Conservation (phyloP, 2,888 invertebrate species). For the Hemaris fuciformis region DNA sequence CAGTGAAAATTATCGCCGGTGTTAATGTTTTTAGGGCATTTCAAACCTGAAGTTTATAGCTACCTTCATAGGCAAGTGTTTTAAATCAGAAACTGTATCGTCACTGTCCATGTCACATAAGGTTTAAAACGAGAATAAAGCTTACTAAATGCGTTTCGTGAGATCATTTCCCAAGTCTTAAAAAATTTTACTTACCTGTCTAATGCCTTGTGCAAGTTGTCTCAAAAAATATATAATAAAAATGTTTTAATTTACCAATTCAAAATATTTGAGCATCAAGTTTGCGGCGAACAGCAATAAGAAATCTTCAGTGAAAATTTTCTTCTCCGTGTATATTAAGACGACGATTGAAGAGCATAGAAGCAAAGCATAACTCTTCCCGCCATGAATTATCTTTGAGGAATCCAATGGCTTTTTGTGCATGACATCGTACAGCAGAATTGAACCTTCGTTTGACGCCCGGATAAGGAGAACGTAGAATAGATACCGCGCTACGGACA, state of each 20-base stretch:
- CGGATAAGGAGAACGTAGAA: conserved; percentile 46
- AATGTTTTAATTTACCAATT: conserved; percentile 46
- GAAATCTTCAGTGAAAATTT: conserved; percentile 42
- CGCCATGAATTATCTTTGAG: conserved; percentile 18
- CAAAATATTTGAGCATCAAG: conserved; percentile 42
- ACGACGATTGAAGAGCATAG: conserved; percentile 23
- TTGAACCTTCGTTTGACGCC: conserved; percentile 29
- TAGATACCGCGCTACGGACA: conserved; percentile 50
- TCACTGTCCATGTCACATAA: no score
- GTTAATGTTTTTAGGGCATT: no score
- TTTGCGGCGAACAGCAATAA: conserved; percentile 41
- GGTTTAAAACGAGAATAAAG: no score
- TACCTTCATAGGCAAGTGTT: no score
- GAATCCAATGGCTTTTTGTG: conserved; percentile 20
- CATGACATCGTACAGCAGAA: conserved; percentile 23
- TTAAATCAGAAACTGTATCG: no score
- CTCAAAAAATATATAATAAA: neutral
- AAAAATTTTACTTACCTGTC: no score
- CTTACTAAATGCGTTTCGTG: no score
- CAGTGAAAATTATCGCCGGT: no score
- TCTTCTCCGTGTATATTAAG: conserved; percentile 33
- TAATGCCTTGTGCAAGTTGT: no score
- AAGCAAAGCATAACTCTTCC: conserved; percentile 31
- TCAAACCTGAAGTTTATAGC: no score
- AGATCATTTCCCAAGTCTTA: no score